A percentile compares a stretch with the other conserved stretches of the same genome.
Evolutionary conservation across 2,888 invertebrate species (phyloP).

Genomic region (Autographa gamma): DNA sequence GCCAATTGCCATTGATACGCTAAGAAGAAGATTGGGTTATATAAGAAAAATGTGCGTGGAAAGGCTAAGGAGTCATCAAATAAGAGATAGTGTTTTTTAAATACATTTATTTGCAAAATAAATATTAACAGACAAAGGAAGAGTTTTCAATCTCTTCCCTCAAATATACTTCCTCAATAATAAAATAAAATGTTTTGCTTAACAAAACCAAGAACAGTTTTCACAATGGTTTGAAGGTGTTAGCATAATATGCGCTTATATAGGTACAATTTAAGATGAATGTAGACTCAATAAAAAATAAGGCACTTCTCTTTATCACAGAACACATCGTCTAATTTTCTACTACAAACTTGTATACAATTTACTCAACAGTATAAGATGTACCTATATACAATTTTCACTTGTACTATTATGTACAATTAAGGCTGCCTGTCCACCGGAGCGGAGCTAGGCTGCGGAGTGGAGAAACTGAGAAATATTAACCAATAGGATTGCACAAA

Average conservation of each 20-base stretch:
- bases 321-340: conserved; percentile 71
- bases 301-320: conserved; percentile 86
- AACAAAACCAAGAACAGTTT: conserved; percentile 8
- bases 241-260: conserved; percentile 29
- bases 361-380: conserved; percentile 59
- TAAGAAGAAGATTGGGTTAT: no score
- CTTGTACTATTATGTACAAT: conserved; percentile 19
- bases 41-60: not conserved
- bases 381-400: conserved; percentile 41
- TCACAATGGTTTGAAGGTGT: conserved; percentile 21
- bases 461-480: no score
- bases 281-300: conserved; percentile 65
- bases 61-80: conserved; percentile 1
- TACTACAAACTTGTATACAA: conserved; percentile 48
- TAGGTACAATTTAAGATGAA: conserved; percentile 41
- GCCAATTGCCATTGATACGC: no score
- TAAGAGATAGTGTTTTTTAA: conserved; percentile 14
- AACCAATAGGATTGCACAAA: no score
- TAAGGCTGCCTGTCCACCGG: no score
- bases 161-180: conserved; percentile 33
- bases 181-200: conserved; percentile 25
- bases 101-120: conserved; percentile 57
- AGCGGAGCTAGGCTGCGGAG: no score
- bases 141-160: conserved; percentile 26
- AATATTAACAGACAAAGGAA: conserved; percentile 52